Evolutionary conservation across 2,113 vertebrate genomes (phyloP).

Genomic region (Eretmochelys imbricata): DNA sequence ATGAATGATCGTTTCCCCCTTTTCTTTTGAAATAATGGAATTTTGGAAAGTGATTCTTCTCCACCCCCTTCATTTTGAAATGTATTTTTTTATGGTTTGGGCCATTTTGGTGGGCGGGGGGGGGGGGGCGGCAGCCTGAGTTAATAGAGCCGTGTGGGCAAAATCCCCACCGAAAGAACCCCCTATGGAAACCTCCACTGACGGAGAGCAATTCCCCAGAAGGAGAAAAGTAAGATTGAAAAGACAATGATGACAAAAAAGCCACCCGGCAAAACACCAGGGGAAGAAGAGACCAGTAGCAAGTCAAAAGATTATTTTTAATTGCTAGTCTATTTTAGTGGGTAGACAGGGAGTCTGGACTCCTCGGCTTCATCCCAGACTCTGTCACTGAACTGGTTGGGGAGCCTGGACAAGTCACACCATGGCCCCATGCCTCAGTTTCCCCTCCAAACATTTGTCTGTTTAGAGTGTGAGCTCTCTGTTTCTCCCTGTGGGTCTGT

Average conservation of each 20-base stretch:
- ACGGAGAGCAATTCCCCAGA: not conserved
- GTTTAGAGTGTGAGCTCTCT: too few relatives aligned
- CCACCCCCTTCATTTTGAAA: too few relatives aligned
- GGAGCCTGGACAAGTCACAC: not conserved
- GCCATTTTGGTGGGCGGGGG: not conserved
- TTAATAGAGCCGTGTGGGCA: not conserved
- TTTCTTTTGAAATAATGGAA: too few relatives aligned
- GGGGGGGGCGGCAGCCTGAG: too few relatives aligned
- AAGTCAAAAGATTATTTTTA: not conserved
- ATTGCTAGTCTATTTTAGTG: too few relatives aligned
- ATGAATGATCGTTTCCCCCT: too few relatives aligned
- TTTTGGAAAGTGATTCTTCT: too few relatives aligned
- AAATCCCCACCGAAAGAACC: not conserved
- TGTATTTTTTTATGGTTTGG: not conserved
- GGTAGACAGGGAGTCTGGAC: not conserved
- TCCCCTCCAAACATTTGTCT: not conserved
- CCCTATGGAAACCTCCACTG: not conserved
- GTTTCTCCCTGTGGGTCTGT: too few relatives aligned
- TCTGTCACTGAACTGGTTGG: not conserved
- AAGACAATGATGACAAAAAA: too few relatives aligned
- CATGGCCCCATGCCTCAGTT: not conserved
- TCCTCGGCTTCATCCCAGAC: not conserved
- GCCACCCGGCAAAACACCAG: not conserved
- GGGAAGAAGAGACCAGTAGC: not conserved
- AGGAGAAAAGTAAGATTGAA: not conserved